Percentiles rank a stretch among this genome's conserved stretches.
Conservation (phyloP, 2,888 invertebrate species). For the Keiferia lycopersicella region DNA sequence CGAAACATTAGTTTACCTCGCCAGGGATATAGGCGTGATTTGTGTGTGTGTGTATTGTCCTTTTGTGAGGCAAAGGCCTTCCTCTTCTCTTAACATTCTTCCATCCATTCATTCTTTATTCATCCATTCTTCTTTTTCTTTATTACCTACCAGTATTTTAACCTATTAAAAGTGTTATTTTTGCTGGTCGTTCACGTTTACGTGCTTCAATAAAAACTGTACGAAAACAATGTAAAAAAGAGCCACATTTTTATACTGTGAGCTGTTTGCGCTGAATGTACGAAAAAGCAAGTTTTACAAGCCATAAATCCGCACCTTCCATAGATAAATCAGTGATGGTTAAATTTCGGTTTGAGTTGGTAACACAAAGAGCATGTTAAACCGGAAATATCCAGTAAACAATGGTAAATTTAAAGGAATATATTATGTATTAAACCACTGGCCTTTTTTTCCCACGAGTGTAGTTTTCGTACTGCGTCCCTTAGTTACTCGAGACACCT, state of each 20-base stretch:
- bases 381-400: not conserved
- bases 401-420: not conserved
- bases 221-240: conserved; percentile 2
- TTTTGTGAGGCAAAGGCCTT: too few relatives aligned
- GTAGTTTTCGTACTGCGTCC: too few relatives aligned
- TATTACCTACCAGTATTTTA: too few relatives aligned
- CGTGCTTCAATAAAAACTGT: not conserved
- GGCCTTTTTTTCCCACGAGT: too few relatives aligned
- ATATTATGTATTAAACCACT: too few relatives aligned
- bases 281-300: conserved; percentile 10
- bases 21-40: too few relatives aligned
- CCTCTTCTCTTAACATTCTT: too few relatives aligned
- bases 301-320: not conserved
- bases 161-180: not conserved
- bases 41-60: too few relatives aligned
- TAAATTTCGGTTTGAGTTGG: not conserved
- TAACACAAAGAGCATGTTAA: conserved; percentile 8
- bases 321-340: conserved; percentile 14
- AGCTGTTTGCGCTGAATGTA: conserved; percentile 9
- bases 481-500: too few relatives aligned
- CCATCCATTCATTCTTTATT: too few relatives aligned
- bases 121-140: too few relatives aligned
- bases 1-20: too few relatives aligned
- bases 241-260: not conserved
- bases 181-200: not conserved